Percentiles rank a stretch among this genome's conserved stretches.
Conservation (phyloP, 2,797 vertebrate species). For the Chelidonichthys spinosus region DNA sequence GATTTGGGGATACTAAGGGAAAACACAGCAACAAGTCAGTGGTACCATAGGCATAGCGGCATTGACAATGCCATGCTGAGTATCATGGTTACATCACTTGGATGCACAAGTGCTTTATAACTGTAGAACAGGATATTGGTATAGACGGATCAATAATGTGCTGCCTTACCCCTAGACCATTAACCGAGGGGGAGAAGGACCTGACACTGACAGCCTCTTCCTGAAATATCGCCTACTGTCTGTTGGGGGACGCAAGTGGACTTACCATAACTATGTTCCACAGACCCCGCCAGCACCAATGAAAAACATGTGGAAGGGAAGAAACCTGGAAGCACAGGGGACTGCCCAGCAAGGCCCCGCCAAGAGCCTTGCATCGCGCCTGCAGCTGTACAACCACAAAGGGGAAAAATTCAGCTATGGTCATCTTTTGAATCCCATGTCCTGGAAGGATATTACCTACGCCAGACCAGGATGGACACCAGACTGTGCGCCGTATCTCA, state of each 20-base stretch:
- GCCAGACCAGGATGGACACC: slow-evolving; percentile 18
- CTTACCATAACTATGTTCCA: neutral
- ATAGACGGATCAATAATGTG: slow-evolving; percentile 17
- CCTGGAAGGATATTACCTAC: slow-evolving; percentile 9
- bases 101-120: neutral
- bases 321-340: neutral
- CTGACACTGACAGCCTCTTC: neutral
- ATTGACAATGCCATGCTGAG: neutral
- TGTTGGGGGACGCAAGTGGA: neutral
- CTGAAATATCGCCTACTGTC: neutral
- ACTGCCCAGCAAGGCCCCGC: neutral
- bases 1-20: neutral
- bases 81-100: neutral
- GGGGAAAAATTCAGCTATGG: neutral
- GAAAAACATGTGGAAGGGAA: neutral
- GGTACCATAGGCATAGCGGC: neutral
- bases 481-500: neutral
- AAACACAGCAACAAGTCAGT: neutral
- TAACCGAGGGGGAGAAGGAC: neutral
- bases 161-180: neutral
- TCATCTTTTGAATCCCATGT: neutral
- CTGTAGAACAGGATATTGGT: neutral
- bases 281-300: neutral
- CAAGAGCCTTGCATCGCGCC: neutral
- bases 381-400: slow-evolving; percentile 15